Evolutionary conservation across 2,113 vertebrate species (phyloP).

Genomic region (Tinamus guttatus): DNA sequence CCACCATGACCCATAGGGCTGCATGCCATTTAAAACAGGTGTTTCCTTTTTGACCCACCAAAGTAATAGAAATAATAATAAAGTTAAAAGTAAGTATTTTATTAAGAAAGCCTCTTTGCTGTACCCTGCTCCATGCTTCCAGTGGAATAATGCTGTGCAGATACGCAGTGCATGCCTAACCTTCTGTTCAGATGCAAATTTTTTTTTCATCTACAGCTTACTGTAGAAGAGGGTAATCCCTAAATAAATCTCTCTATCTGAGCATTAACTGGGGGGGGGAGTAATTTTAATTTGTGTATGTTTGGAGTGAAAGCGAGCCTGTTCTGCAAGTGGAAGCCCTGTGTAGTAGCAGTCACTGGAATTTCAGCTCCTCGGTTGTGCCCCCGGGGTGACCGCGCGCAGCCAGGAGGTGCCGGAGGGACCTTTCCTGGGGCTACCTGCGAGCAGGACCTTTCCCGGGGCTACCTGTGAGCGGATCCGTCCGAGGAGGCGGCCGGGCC

Average conservation of each 20-base stretch:
- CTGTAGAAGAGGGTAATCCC: conserved; percentile 7
- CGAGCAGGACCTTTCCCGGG: too few relatives aligned
- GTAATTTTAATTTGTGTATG: conserved; percentile 17
- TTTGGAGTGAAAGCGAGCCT: neutral
- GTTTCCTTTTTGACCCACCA: neutral
- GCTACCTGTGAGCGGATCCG: conserved; percentile 59
- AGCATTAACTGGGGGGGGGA: conserved; percentile 11
- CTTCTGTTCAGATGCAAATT: neutral
- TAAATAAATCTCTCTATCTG: conserved; percentile 6
- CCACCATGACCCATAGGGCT: neutral
- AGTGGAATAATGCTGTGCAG: conserved; percentile 11
- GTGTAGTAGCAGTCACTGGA: conserved; percentile 5
- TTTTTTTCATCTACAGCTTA: neutral
- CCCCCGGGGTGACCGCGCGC: conserved; percentile 21
- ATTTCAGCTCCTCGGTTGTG: conserved; percentile 18
- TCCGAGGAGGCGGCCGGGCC: too few relatives aligned
- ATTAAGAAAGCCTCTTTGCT: neutral
- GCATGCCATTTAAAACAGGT: neutral
- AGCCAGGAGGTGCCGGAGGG: conserved; percentile 41
- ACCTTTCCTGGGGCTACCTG: conserved; percentile 44
- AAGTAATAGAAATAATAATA: neutral
- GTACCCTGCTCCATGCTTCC: neutral
- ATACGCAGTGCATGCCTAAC: neutral
- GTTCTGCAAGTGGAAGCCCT: neutral
- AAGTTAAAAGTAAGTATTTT: neutral